These are phyloP conservation scores for Dimorphilus gyrociliatus DNA, from an alignment of 2,888 invertebrate genomes.

Conservation along the genomic window DNA sequence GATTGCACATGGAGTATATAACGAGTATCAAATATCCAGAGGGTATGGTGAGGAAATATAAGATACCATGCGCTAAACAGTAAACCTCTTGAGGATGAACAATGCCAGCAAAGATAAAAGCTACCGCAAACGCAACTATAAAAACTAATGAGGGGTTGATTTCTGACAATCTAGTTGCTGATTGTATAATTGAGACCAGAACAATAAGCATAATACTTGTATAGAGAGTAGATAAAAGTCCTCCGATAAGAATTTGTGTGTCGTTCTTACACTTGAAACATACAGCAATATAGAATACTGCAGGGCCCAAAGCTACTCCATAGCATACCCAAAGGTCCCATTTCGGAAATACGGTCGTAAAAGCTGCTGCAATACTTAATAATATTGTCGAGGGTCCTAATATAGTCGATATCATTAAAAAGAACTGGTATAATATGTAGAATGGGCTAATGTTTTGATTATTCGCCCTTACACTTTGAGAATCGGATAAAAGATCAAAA, in stretches of 20 bases:
- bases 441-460: constrained; percentile 23
- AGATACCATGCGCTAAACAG: constrained; percentile 17
- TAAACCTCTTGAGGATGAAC: constrained; percentile 29
- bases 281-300: constrained; percentile 17
- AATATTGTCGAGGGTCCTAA: constrained; percentile 14
- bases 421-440: constrained; percentile 22
- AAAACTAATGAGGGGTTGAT: constrained; percentile 24
- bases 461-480: constrained; percentile 16
- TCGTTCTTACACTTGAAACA: constrained; percentile 20
- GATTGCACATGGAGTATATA: constrained; percentile 27
- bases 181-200: constrained; percentile 21
- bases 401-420: constrained; percentile 17
- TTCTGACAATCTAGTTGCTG: constrained; percentile 13
- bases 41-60: constrained; percentile 29
- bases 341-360: constrained; percentile 5
- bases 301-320: constrained; percentile 11
- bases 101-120: constrained; percentile 19
- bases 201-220: constrained; percentile 31
- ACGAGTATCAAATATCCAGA: constrained; percentile 31
- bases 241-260: constrained; percentile 21
- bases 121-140: constrained; percentile 16
- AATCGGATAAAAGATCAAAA: constrained; percentile 55
- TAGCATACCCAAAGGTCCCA: constrained; percentile 5
- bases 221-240: constrained; percentile 54
- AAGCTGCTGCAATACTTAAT: constrained; percentile 12